Conservation (phyloP, 2,888 invertebrate species). For the Ferrisia virgata region DNA sequence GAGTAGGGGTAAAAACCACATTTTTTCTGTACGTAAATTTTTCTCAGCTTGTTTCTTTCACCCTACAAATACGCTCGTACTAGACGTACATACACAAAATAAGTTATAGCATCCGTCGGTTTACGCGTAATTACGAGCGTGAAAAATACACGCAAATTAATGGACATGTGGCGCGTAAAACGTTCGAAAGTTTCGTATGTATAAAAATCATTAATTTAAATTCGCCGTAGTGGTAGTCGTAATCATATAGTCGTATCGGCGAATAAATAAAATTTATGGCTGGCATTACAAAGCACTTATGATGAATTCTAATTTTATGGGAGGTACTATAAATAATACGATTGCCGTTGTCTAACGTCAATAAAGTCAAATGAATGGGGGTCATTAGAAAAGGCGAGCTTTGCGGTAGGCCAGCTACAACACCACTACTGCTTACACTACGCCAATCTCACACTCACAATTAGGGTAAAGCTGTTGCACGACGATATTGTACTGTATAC, state of each 20-base stretch:
- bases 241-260: neutral
- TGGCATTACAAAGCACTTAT: slow-evolving; percentile 12
- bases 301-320: slow-evolving; percentile 30
- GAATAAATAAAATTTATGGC: slow-evolving; percentile 29
- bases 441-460: neutral
- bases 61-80: neutral
- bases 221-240: too few relatives aligned
- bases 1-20: too few relatives aligned
- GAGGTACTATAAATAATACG: slow-evolving; percentile 25
- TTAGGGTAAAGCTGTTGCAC: neutral
- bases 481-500: neutral
- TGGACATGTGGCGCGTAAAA: neutral
- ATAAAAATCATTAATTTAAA: slow-evolving; percentile 17
- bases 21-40: too few relatives aligned
- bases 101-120: neutral
- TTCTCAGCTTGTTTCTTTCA: neutral
- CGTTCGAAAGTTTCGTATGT: neutral
- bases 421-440: neutral
- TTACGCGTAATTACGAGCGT: neutral
- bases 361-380: slow-evolving; percentile 25
- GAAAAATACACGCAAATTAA: slow-evolving; percentile 14
- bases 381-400: slow-evolving; percentile 31
- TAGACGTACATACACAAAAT: neutral
- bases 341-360: slow-evolving; percentile 26
- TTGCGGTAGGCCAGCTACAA: slow-evolving; percentile 18